These are phyloP conservation scores for Drosophila anomalata DNA, from an alignment of 2,888 invertebrate genomes.

Conservation along the genomic window DNA sequence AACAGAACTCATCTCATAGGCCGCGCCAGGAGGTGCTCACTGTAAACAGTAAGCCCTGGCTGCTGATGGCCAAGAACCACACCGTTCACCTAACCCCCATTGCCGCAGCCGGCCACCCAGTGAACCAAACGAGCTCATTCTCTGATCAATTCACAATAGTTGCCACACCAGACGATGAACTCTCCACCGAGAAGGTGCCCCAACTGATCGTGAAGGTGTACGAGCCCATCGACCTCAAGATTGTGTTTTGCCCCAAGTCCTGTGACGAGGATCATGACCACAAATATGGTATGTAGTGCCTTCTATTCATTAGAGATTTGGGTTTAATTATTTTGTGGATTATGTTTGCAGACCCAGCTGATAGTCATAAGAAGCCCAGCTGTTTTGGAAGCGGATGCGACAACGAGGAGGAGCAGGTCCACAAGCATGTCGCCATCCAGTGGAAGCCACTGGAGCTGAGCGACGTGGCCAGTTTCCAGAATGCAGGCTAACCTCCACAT, in stretches of 20 bases:
- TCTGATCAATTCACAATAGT: conserved; percentile 31
- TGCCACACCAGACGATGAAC: conserved; percentile 27
- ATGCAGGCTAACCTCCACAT: conserved; percentile 21
- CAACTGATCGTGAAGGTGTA: conserved; percentile 73
- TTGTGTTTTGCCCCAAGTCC: conserved; percentile 71
- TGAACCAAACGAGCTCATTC: conserved; percentile 61
- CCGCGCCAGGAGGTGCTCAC: conserved; percentile 49
- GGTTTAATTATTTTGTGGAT: background rate
- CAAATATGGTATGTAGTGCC: conserved; percentile 60
- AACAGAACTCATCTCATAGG: conserved; percentile 1
- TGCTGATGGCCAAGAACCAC: conserved; percentile 54
- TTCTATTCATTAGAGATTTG: background rate
- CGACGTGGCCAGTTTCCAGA: conserved; percentile 58
- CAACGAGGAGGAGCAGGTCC: conserved; percentile 38
- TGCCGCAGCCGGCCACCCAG: conserved; percentile 53
- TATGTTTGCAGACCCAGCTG: conserved; percentile 61
- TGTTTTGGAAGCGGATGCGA: conserved; percentile 47
- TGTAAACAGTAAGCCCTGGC: conserved; percentile 58
- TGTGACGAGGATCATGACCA: conserved; percentile 76
- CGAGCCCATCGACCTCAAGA: conserved; percentile 75
- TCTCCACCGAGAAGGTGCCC: conserved; percentile 62
- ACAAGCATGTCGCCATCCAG: conserved; percentile 63
- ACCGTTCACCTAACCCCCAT: conserved; percentile 58
- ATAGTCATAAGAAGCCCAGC: conserved; percentile 57
- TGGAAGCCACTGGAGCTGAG: conserved; percentile 60